Base-by-base conservation (phyloP, 2,797 vertebrate genomes). In the Erethizon dorsatum region DNA sequence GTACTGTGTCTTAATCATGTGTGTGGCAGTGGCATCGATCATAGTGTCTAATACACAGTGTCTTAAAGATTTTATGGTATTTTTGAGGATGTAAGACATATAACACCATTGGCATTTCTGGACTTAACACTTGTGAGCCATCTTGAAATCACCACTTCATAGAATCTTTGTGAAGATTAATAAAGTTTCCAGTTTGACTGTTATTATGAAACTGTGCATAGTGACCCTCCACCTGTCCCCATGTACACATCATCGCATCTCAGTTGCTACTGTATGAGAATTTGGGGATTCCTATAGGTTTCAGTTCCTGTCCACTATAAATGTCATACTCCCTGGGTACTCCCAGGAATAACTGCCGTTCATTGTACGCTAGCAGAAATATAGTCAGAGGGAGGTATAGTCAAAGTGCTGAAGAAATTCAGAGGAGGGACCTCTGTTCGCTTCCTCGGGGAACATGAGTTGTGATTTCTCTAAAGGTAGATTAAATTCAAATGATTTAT, bases 401-500 rank as follows among this genome's bases (percentile, higher is more conserved):
- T 31, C 20, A 41, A 10, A 61, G 86, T 88, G 45, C 24, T 47
- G 2, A 69, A 65, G 18, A 24, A 63, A 50, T 52, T 78, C 47
- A 52, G 84, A 73, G 54, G 47, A 69, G 52, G 37, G 26, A 24
- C 59, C 24, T 83, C 47, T 56, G 5, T 91, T 89, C 2, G 63
- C 41, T 92, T 94, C 45, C 20, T 95, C 4, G 33, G 57, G 56
- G 77, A 78, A 37, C 75, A 0, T 67, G 61, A 94, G 10, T 75
- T 93, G 41, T 83, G 56, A 5, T 89, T 95, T 90, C 63, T 80
- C 45, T 78, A 41, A 50, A 71, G 63, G 15, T 54, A 50, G 63
- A 84, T 57, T 90, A 83, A 97, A 77, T 92, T 83, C 33, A 84
- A 33, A 57, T 63, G 31, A 65, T 83, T 47, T 89, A 17, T 93